Conservation (phyloP, 2,113 vertebrate species). For the Symphodus melops region DNA sequence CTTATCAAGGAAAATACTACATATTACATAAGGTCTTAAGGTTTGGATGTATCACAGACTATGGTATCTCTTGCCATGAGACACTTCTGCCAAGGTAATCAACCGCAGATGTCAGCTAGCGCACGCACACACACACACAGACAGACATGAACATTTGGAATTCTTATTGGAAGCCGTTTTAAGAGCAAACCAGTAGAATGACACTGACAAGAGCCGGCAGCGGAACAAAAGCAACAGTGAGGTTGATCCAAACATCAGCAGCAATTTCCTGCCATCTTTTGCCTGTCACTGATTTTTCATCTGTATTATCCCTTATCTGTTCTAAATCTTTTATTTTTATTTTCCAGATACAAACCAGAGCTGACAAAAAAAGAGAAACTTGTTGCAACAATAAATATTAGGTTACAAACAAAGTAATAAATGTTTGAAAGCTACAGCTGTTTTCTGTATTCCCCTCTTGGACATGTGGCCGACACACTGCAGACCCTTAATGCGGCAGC, state of each 20-base stretch:
- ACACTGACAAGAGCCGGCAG: constrained; percentile 33
- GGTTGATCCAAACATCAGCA: constrained; percentile 36
- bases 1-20: neutral
- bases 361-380: neutral
- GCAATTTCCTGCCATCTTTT: constrained; percentile 26
- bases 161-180: neutral
- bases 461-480: constrained; percentile 28
- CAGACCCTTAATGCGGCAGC: constrained; percentile 49
- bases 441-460: neutral
- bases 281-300: neutral
- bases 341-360: constrained; percentile 58
- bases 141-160: constrained; percentile 29
- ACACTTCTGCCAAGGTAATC: constrained; percentile 36
- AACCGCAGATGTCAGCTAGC: constrained; percentile 39
- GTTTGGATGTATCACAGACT: constrained; percentile 48
- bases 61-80: constrained; percentile 29
- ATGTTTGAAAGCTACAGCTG: constrained; percentile 36
- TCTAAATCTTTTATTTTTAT: constrained; percentile 20
- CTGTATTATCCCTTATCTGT: constrained; percentile 5
- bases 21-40: constrained; percentile 41
- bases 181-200: constrained; percentile 11
- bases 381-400: constrained; percentile 55
- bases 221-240: constrained; percentile 24
- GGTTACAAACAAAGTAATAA: constrained; percentile 55
- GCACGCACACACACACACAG: constrained; percentile 16